phyloP scores from a whole-genome alignment of 1,140 invertebrate genomes.

The Aphaenogaster floridana region DNA sequence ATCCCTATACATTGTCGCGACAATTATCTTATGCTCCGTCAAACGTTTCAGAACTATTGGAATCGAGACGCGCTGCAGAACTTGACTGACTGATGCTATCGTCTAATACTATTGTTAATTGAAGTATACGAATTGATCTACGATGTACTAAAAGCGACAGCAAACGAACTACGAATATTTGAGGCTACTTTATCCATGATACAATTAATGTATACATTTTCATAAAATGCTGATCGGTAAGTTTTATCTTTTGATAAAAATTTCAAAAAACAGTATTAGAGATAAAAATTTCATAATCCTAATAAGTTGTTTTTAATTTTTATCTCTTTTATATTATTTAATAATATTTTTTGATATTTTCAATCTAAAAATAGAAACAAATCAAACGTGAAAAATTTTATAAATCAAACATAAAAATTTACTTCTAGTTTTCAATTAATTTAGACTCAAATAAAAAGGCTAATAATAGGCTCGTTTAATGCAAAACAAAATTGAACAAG shows the following conservation, averaged over 20 bases:
- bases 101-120: background rate
- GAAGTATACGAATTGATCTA: background rate
- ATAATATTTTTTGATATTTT: background rate
- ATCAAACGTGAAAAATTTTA: background rate
- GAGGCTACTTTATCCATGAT: background rate
- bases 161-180: background rate
- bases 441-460: background rate
- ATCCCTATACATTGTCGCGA: background rate
- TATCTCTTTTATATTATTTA: background rate
- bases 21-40: slow-evolving; percentile 49
- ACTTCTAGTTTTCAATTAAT: background rate
- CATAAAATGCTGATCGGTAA: background rate
- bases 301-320: background rate
- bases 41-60: background rate
- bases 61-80: background rate
- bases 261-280: background rate
- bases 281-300: background rate
- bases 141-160: no score
- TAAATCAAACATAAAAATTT: background rate
- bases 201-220: background rate
- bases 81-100: background rate
- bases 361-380: background rate
- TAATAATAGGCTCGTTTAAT: no score
- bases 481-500: no score
- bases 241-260: background rate